Evolutionary conservation across 2,888 invertebrate genomes (phyloP), one percentile per base, ranked within the genome.

Genomic region (Drosophila suboccidentalis): DNA sequence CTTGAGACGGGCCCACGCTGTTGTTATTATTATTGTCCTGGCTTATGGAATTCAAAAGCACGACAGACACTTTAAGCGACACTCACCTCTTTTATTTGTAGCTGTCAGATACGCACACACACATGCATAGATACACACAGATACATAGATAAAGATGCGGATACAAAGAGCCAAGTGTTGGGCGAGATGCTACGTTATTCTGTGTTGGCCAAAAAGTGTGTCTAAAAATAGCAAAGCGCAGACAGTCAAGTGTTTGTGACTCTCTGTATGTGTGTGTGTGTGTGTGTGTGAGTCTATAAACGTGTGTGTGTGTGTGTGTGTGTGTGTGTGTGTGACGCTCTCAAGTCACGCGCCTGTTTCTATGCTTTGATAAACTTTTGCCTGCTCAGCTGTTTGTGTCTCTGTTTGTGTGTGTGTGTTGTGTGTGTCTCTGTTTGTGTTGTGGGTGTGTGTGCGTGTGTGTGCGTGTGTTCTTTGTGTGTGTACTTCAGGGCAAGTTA

Each of bases 341-440:
- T 74, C 51, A 78, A 88, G 89, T 89, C 84, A 84, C 84, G 84
- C 87, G 89, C 84, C 84, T 84, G 72, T 70, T 80, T 82, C 77
- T 79, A 71, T 72, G 87, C 85, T 84, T 81, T 84, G 86, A 76
- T 82, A 88, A 83, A 85, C 77, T 80, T 71, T 71, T 62, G 70
- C 68, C 72, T 66, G 80, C 78, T 74, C 78, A 80, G 68, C 67
- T 82, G 70, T 80, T 77, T 79, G 43, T 64, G 71, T 58, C 4
- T 61, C 17, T 15, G n/a, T n/a, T 29, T 22, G 59, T 46, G 55
- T 36, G 36, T 36, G 36, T 32, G 15, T 17, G 36, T 17, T 50
- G 26, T 19, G 32, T 38, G n/a, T 46, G 53, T 57, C 44, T 54
- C 72, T 60, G 19, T 49, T 43, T 15, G 38, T 57, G 36, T 58